These are phyloP conservation scores for Tragopan temminckii DNA, from an alignment of 2,797 vertebrate genomes.

Conservation along the genomic window DNA sequence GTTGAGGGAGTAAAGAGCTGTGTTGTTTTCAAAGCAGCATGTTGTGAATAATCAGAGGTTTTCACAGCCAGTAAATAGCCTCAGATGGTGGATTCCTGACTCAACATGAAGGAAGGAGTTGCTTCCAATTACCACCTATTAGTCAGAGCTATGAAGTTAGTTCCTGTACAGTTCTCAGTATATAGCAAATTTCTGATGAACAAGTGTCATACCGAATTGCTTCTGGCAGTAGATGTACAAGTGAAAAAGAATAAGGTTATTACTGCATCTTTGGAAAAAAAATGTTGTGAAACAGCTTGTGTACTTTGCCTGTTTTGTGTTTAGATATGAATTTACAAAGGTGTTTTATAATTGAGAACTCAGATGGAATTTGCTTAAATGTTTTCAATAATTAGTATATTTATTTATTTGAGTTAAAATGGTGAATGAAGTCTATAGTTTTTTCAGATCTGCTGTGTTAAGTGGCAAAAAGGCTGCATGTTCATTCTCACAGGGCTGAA, in stretches of 20 bases:
- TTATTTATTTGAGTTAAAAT: not conserved
- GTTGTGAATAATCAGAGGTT: not conserved
- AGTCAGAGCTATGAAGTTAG: not conserved
- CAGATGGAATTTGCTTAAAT: not conserved
- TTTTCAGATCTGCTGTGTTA: not conserved
- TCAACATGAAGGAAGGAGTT: not conserved
- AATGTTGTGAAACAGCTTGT: not conserved
- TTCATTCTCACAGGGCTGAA: not conserved
- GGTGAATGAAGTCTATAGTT: not conserved
- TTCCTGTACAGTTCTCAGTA: not conserved
- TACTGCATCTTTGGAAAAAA: not conserved
- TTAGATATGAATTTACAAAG: not conserved
- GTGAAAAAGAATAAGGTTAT: not conserved
- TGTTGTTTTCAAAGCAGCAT: not conserved
- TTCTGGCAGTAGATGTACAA: not conserved
- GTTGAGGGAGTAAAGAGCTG: not conserved
- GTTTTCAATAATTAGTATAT: not conserved
- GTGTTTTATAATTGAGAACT: not conserved
- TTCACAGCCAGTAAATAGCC: not conserved
- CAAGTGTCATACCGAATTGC: not conserved
- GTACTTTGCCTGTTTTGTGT: not conserved
- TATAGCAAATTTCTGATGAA: not conserved
- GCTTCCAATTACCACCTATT: not conserved
- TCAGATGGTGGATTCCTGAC: not conserved
- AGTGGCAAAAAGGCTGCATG: not conserved